phyloP scores from a whole-genome alignment of 2,797 vertebrate genomes.

The Tamandua tetradactyla region DNA sequence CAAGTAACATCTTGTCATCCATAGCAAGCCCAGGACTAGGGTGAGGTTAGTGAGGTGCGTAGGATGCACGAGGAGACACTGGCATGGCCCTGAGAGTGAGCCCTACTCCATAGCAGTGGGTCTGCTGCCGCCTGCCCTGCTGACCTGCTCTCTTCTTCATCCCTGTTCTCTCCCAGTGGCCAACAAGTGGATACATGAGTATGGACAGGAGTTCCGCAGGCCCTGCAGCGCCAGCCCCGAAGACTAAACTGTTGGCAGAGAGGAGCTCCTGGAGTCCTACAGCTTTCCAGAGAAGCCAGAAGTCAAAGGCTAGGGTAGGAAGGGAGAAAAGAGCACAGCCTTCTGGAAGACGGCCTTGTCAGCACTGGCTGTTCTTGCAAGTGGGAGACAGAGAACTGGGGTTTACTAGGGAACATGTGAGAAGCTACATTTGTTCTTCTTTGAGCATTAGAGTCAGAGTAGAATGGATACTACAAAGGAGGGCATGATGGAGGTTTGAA shows the following conservation, averaged over 20 bases:
- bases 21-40: neutral
- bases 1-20: neutral
- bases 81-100: too few relatives aligned
- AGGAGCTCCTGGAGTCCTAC: neutral
- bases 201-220: conserved; percentile 94
- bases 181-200: conserved; percentile 97
- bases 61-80: neutral
- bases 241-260: conserved; percentile 83
- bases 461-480: neutral
- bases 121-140: neutral
- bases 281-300: conserved; percentile 31
- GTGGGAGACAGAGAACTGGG: neutral
- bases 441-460: neutral
- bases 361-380: neutral
- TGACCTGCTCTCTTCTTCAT: neutral
- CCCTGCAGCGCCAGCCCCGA: conserved; percentile 88
- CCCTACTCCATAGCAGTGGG: neutral
- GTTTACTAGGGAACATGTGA: neutral
- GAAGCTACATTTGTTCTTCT: neutral
- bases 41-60: neutral
- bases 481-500: neutral
- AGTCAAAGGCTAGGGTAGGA: neutral
- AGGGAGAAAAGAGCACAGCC: neutral
- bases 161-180: conserved; percentile 88
- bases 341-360: neutral